Evolutionary conservation across 2,113 vertebrate species (phyloP).

Genomic region (Nibea coibor): DNA sequence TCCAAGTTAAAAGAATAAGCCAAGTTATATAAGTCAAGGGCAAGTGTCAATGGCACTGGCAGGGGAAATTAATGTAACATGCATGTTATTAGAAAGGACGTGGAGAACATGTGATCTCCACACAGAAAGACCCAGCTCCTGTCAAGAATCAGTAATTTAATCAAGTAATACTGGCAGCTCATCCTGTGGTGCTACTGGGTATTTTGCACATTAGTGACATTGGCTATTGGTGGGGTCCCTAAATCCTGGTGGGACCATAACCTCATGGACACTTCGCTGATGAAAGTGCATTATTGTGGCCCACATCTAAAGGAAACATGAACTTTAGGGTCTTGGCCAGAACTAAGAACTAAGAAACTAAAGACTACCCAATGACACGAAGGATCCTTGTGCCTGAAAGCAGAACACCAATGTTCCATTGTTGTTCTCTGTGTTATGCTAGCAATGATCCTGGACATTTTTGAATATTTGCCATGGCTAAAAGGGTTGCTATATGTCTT

Average conservation of each 20-base stretch:
- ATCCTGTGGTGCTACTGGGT: not conserved
- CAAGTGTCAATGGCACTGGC: no score
- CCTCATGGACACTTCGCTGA: no score
- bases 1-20: not conserved
- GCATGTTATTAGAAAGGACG: no score
- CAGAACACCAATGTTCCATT: not conserved
- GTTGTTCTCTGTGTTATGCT: not conserved
- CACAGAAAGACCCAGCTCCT: no score
- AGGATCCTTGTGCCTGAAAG: not conserved
- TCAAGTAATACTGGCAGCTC: not conserved
- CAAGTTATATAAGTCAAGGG: not conserved
- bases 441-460: not conserved
- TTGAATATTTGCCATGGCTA: not conserved
- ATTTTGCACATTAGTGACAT: not conserved
- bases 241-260: not conserved
- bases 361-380: not conserved
- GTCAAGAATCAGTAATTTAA: no score
- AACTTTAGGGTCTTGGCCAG: not conserved
- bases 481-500: not conserved
- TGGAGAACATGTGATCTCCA: no score
- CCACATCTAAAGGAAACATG: not conserved
- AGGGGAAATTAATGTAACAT: no score
- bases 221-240: not conserved
- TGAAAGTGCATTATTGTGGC: not conserved
- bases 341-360: not conserved